Evolutionary conservation across 37 sponge, comb jelly and placozoan genomes (phyloP).

Genomic region (Aplysina aerophoba): DNA sequence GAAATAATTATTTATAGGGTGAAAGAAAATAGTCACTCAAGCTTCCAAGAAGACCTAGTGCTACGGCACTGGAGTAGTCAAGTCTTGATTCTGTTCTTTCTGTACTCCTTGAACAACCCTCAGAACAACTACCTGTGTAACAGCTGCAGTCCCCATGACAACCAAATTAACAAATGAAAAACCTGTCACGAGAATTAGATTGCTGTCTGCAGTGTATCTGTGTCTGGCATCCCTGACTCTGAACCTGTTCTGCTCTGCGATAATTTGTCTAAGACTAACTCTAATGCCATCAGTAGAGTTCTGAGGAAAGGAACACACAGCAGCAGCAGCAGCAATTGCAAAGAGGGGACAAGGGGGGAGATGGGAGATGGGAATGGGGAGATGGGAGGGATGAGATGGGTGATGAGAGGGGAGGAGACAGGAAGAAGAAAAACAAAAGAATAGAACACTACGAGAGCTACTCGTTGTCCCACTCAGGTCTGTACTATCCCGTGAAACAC

Average conservation of each 20-base stretch:
- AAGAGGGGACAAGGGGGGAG: background rate
- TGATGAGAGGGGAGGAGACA: background rate
- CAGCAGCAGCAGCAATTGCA: too few relatives aligned
- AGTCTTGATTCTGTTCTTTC: constrained; percentile 68
- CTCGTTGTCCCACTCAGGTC: too few relatives aligned
- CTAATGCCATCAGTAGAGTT: constrained; percentile 41
- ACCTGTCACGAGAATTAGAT: constrained; percentile 54
- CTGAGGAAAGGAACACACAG: background rate
- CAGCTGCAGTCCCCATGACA: constrained; percentile 64
- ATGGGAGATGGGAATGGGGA: background rate
- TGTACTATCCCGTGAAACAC: too few relatives aligned
- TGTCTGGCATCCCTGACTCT: constrained; percentile 80
- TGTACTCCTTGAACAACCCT: constrained; percentile 64
- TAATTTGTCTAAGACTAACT: constrained; percentile 52
- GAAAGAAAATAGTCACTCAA: too few relatives aligned
- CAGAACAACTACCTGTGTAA: constrained; percentile 66
- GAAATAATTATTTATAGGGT: too few relatives aligned
- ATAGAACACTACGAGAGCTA: too few relatives aligned
- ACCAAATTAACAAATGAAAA: constrained; percentile 69
- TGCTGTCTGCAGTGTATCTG: constrained; percentile 75
- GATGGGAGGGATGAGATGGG: too few relatives aligned
- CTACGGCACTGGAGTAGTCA: background rate
- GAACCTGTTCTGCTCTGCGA: constrained; percentile 68
- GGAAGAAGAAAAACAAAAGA: too few relatives aligned
- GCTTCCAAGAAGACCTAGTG: too few relatives aligned